Evolutionary conservation across 2,113 vertebrate genomes (phyloP).

Genomic region (Amazona vittata): DNA sequence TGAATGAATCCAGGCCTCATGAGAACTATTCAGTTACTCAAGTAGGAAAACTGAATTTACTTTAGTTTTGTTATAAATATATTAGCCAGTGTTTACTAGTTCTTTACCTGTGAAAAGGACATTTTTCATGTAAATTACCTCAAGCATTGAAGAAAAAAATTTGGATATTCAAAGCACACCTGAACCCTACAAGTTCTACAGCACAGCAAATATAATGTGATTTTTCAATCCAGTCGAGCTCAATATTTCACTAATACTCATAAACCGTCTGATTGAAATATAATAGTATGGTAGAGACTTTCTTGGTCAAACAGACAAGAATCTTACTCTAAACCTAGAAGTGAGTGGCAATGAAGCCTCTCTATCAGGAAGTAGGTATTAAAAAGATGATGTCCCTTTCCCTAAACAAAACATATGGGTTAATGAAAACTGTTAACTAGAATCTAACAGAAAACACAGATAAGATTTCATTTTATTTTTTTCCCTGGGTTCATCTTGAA

Average conservation of each 20-base stretch:
- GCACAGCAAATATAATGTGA: neutral
- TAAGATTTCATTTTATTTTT: neutral
- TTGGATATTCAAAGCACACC: neutral
- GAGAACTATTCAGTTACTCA: neutral
- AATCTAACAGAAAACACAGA: neutral
- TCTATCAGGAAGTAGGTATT: neutral
- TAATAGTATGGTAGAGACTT: neutral
- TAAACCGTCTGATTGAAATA: neutral
- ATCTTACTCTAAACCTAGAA: neutral
- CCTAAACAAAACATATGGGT: neutral
- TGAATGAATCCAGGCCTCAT: neutral
- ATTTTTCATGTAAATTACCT: neutral
- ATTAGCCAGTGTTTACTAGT: neutral
- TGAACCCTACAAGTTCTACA: neutral
- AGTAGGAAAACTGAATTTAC: neutral
- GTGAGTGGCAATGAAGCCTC: neutral
- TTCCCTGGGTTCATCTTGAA: neutral
- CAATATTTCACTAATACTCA: neutral
- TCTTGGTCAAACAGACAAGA: neutral
- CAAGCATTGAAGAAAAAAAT: neutral
- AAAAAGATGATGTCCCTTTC: neutral
- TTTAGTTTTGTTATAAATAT: neutral
- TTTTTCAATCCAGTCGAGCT: neutral
- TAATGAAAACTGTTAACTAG: neutral
- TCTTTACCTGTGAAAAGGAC: neutral